phyloP scores from a whole-genome alignment of 2,797 vertebrate species.

The Pachyuromys duprasi region DNA sequence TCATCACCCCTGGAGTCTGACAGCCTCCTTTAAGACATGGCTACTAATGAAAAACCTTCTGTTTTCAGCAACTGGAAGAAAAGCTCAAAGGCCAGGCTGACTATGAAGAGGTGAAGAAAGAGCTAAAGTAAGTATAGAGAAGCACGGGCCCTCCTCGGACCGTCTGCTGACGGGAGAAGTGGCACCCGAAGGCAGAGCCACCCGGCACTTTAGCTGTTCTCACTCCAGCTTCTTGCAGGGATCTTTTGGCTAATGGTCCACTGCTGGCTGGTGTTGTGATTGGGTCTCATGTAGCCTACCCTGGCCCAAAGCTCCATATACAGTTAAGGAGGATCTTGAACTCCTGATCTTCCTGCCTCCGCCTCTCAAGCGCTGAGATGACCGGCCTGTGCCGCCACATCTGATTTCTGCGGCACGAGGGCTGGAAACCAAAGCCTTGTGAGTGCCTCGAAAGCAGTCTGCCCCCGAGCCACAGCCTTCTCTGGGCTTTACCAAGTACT shows the following conservation, averaged over 20 bases:
- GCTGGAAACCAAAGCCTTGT: not conserved
- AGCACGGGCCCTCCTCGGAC: not conserved
- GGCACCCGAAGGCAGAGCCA: not conserved
- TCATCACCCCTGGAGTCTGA: not conserved
- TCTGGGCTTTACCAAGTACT: not conserved
- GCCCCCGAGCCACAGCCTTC: not conserved
- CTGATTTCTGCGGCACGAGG: too few species aligned
- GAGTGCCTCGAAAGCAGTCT: not conserved
- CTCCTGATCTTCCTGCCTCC: not conserved
- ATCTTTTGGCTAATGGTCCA: not conserved
- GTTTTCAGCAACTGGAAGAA: slow-evolving; percentile 96
- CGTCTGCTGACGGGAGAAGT: slow-evolving; percentile 45
- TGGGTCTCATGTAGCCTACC: not conserved
- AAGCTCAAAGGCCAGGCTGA: slow-evolving; percentile 97
- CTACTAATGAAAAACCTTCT: slow-evolving; percentile 69
- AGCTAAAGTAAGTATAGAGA: slow-evolving; percentile 93
- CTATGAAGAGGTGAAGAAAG: slow-evolving; percentile 99
- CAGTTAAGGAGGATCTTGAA: not conserved
- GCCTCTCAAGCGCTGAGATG: not conserved
- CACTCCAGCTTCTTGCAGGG: not conserved
- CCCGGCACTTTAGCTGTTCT: not conserved
- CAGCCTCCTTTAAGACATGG: slow-evolving; percentile 54
- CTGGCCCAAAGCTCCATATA: not conserved
- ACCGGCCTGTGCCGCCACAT: not conserved
- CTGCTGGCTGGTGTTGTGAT: not conserved